Percentiles rank a stretch among this genome's conserved stretches.
These are phyloP conservation scores for Macrobrachium nipponense DNA, from an alignment of 1,140 invertebrate genomes.

Conservation along the genomic window DNA sequence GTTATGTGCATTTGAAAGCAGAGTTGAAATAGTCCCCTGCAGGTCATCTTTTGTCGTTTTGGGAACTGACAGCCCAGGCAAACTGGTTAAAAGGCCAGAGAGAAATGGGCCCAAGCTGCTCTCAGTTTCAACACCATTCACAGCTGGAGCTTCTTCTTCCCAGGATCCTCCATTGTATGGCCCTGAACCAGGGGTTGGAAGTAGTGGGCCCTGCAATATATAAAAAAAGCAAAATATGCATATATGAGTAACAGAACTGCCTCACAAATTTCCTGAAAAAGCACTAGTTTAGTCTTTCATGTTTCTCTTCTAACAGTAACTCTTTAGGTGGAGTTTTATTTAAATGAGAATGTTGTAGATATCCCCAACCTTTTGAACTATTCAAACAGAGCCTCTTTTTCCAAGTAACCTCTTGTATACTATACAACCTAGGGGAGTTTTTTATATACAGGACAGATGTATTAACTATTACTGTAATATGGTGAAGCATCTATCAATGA, in stretches of 20 bases:
- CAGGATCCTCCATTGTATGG: slow-evolving; percentile 36
- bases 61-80: slow-evolving; percentile 49
- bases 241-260: background rate
- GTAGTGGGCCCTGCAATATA: slow-evolving; percentile 42
- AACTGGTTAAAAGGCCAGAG: slow-evolving; percentile 52
- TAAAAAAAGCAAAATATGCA: background rate
- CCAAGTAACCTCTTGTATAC: no score
- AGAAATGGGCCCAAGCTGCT: slow-evolving; percentile 36
- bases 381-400: no score
- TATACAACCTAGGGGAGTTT: no score
- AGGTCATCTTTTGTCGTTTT: slow-evolving; percentile 64
- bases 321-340: no score
- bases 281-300: background rate
- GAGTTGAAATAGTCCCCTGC: slow-evolving; percentile 67
- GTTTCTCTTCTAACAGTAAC: no score
- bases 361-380: no score
- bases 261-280: background rate
- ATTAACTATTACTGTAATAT: no score
- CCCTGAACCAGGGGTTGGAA: slow-evolving; percentile 51
- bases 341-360: no score
- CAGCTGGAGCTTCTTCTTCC: slow-evolving; percentile 21
- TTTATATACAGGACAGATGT: no score
- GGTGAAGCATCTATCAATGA: no score
- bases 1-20: slow-evolving; percentile 68
- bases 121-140: slow-evolving; percentile 30